Evolutionary conservation across 2,888 invertebrate genomes (phyloP), one percentile per base, ranked within the genome.

Genomic region (Campoplex nolae): DNA sequence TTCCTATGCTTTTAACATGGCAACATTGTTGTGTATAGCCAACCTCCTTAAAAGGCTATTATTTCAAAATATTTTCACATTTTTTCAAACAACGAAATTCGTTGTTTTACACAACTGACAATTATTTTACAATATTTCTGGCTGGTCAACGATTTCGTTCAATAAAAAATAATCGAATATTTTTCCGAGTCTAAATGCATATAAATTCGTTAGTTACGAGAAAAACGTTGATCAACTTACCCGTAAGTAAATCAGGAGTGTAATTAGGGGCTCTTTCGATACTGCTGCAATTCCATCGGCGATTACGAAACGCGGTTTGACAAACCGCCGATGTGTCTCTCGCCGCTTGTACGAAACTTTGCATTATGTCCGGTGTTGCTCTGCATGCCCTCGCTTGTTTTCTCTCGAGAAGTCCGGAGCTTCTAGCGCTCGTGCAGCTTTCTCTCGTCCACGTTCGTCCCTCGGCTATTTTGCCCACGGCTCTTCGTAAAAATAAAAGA

Each of bases 271-370:
- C 97, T 35, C 95, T 95, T 65, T 96, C 95, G 78, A 97, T 95
- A 68, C 97, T 97, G 85, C 97, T 97, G 95, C 98, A 98, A 95
- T 98, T 98, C 98, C 98, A 98, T 84, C 98, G 95, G 88, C 97
- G 95, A 90, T 97, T 96, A 42, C 95, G 95, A 94, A 98, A 97
- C 38, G 97, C 95, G 88, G 95, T 95, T 93, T 97, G 96, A 94
- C 98, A 98, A 74, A 97, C 96, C 87, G 96, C 95, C 76, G 96
- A 95, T 7, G 97, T 96, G 84, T 96, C 95, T 58, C 95, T 95
- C 6, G 97, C 97, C 0, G 98, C 97, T 76, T 96, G 95, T n/a
- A 97, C 96, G 85, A 98, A 96, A 92, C 97, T 96, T 76, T 96
- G 96, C 97, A 98, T 97, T 89, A 96, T 95, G 87, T 96, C 96